These are phyloP conservation scores for Mongoloraphidia duomilia DNA, from an alignment of 2,888 invertebrate genomes.

Conservation along the genomic window DNA sequence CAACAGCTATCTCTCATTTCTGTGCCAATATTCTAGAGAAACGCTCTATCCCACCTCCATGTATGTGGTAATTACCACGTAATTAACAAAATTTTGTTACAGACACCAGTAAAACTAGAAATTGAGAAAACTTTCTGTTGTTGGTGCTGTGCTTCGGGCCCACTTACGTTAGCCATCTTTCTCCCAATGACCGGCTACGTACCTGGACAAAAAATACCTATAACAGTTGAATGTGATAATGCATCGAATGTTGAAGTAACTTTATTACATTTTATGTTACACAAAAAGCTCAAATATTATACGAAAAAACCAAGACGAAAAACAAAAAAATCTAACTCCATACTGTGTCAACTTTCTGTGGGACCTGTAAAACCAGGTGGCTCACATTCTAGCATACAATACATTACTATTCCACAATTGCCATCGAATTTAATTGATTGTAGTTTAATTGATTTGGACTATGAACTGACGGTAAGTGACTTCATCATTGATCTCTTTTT, in stretches of 20 bases:
- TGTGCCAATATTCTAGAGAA: neutral
- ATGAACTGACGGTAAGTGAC: constrained; percentile 48
- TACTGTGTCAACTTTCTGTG: constrained; percentile 46
- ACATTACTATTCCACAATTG: constrained; percentile 53
- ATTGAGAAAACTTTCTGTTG: constrained; percentile 66
- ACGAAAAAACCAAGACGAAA: constrained; percentile 45
- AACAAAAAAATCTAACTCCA: constrained; percentile 39
- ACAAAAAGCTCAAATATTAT: constrained; percentile 52
- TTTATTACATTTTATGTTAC: constrained; percentile 44
- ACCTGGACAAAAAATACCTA: constrained; percentile 54
- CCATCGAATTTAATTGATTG: constrained; percentile 66
- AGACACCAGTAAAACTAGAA: constrained; percentile 54
- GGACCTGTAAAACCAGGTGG: constrained; percentile 47
- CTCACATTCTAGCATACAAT: constrained; percentile 47
- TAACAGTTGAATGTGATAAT: constrained; percentile 56
- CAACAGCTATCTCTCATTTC: too few relatives aligned
- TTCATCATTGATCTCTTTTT: constrained; percentile 4
- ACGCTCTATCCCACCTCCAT: too few relatives aligned
- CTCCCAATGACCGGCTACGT: constrained; percentile 62
- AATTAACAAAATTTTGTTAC: neutral
- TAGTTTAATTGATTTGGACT: constrained; percentile 59
- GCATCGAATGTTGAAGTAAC: constrained; percentile 49
- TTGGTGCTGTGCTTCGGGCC: constrained; percentile 61
- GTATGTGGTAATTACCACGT: too few relatives aligned
- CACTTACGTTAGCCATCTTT: constrained; percentile 49